Base-by-base conservation (phyloP, 2,797 vertebrate species). In the Sebastes ruberrimus region DNA sequence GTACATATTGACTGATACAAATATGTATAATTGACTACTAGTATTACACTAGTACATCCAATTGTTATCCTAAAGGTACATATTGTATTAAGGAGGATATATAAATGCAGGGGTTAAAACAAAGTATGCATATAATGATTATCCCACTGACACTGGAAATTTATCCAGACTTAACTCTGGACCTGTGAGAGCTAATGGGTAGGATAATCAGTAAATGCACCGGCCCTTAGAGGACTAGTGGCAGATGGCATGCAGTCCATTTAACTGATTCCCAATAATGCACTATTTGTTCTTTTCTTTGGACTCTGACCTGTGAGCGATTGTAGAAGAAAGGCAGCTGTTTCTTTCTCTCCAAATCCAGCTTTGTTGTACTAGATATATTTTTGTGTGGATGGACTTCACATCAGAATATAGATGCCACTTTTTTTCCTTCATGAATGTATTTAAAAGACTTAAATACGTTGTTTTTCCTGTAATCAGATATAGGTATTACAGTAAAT, bases 101-200 rank as follows among this genome's bases (percentile, higher is more conserved):
- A 42, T 56, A 32, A 68, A 23, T 16, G 8, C 46, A 60, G 16
- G 10, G 23, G 6, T 46, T 55, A 1, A 59, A 57, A 10, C 57
- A 14, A 22, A 64, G n/a, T 8, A 5, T 61, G 18, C 46, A 70
- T 78, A 57, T 66, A 66, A 6, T 35, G 60, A 75, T 87, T 71
- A 78, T 76, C n/a, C 33, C 6, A 23, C n/a, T 42, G 18, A 59
- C 27, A 63, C 82, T 28, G 55, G 46, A 20, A 20, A 62, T 81
- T 70, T 5, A 84, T 80, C n/a, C 65, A 23, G 14, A 65, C 30
- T 88, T 80, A 87, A 85, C 81, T 69, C 49, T 81, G 38, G 87
- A 82, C 85, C 56, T 38, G 1, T 38, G 11, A 22, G 32, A 67
- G 52, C 27, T 72, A 81, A 86, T 85, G 76, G 33, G 6, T 65